Evolutionary conservation across 1,140 invertebrate genomes (phyloP), one percentile per base, ranked within the genome.

Genomic region (Drusus annulatus): DNA sequence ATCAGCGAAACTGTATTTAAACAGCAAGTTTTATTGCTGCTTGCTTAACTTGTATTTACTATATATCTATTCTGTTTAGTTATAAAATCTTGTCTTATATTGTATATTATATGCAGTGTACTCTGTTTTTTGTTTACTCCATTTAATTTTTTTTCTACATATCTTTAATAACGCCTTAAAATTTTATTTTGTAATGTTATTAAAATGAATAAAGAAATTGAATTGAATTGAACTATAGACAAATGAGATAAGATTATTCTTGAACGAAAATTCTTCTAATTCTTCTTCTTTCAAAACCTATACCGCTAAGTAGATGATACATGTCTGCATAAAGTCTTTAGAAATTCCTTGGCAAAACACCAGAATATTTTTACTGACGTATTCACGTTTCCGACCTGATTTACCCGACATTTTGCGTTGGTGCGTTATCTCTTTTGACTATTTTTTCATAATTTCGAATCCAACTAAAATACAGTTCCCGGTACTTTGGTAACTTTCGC

Each of bases 301-400:
- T 23, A 60, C 25, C 13, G 23, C 15, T 4, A 0, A 7, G 19
- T 60, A 60, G 58, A 60, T 19, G 25, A 60, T 23, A 60, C 8
- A 23, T 60, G 23, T 23, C 15, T 60, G 23, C 8, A 60, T 60
- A 36, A 68, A 25, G 3, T 31, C 63, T 28, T 19, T 51, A 25
- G 25, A 25, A 71, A 71, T 52, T 19, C n/a, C 54, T 51, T 71
- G 68, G 68, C 68, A 71, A 51, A 51, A 51, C 25, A 71, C 68
- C 68, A 71, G 13, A 71, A 71, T 71, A 71, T 51, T 71, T 65
- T 65, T 65, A 36, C 62, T 65, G 21, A 56, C n/a, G n/a, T 65
- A 25, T 65, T 31, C 15, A 65, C 5, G 62, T 31, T 56, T 19
- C 54, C 62, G 62, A 52, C 68, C 68, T 51, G 25, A 71, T 52